These are phyloP conservation scores for Fukomys damarensis DNA, from an alignment of 2,113 vertebrate species.

Conservation along the genomic window DNA sequence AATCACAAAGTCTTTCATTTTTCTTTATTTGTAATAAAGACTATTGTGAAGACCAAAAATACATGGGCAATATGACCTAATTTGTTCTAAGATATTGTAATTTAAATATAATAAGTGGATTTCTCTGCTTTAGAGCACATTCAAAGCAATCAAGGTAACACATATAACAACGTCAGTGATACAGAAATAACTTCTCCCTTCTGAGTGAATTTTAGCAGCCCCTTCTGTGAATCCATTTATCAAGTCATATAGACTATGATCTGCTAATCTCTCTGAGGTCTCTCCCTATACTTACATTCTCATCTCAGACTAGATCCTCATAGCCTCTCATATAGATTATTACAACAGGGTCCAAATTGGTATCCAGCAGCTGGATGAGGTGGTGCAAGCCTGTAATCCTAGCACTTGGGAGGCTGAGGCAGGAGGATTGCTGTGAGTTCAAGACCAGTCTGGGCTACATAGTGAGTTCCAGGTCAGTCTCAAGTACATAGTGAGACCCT, in stretches of 20 bases:
- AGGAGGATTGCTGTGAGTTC: too few species aligned
- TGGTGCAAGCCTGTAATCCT: too few species aligned
- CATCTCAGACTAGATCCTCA: not conserved
- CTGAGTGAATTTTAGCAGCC: not conserved
- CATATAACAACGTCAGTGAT: slow-evolving; percentile 30
- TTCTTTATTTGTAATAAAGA: slow-evolving; percentile 17
- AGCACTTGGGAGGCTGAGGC: too few species aligned
- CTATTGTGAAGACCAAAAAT: slow-evolving; percentile 26
- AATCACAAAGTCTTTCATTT: not conserved
- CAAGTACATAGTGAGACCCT: too few species aligned
- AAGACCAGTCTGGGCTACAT: too few species aligned
- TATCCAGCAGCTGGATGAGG: too few species aligned
- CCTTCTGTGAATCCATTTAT: not conserved
- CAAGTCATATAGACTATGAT: not conserved
- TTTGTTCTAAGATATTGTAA: slow-evolving; percentile 1
- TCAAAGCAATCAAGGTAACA: not conserved
- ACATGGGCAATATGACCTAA: not conserved
- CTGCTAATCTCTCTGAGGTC: not conserved
- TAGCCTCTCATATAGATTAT: not conserved
- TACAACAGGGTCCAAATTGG: not conserved
- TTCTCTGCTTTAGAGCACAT: not conserved
- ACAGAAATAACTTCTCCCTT: slow-evolving; percentile 21
- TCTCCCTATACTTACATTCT: not conserved
- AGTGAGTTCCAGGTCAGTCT: too few species aligned
- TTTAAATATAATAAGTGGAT: not conserved